Conservation (phyloP, 35 echinoderm and acorn worm species). For the Diadema setosum region DNA sequence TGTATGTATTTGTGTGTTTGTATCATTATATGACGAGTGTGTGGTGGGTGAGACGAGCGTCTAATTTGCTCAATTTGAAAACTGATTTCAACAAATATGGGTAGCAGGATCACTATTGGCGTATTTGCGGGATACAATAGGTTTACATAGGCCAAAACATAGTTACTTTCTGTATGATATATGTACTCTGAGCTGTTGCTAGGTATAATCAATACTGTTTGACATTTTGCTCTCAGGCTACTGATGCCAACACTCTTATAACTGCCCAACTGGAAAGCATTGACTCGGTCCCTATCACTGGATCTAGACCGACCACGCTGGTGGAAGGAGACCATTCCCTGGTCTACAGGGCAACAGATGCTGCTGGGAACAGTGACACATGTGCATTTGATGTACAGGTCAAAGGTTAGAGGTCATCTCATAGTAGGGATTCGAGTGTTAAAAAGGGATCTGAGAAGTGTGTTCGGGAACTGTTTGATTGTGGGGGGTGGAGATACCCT, state of each 20-base stretch:
- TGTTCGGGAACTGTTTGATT: no score
- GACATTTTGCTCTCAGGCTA: neutral
- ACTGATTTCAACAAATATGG: neutral
- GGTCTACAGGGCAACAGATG: conserved; percentile 3
- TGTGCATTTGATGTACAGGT: conserved; percentile 15
- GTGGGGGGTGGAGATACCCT: no score
- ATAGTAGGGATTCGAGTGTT: no score
- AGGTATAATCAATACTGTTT: neutral
- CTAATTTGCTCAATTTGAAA: neutral
- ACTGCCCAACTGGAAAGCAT: neutral
- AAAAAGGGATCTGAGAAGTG: no score
- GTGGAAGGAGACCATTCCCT: conserved; percentile 9
- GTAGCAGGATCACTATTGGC: neutral
- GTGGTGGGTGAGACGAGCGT: no score
- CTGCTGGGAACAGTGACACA: neutral
- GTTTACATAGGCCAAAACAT: neutral
- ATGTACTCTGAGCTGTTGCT: neutral
- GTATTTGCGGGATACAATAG: neutral
- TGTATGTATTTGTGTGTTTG: no score
- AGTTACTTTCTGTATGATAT: neutral
- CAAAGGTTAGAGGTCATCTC: no score
- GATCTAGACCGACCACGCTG: neutral
- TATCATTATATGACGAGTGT: no score
- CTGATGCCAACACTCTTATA: neutral
- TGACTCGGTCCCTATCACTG: neutral